These are phyloP conservation scores for Poecilus cupreus DNA, from an alignment of 2,888 invertebrate species.

Conservation along the genomic window DNA sequence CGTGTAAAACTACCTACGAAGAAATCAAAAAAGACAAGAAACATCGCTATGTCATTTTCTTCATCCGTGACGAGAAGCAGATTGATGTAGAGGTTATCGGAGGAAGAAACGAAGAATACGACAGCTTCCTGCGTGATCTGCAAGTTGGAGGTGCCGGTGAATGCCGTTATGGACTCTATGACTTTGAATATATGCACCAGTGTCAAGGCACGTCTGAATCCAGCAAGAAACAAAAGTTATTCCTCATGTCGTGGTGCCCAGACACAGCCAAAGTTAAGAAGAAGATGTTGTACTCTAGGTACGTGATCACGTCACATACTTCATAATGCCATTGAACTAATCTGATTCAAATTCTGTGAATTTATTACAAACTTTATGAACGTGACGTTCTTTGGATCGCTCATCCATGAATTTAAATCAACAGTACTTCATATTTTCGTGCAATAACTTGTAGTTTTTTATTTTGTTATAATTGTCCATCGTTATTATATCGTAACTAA, in stretches of 20 bases:
- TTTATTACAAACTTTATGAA: conserved; percentile 32
- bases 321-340: not conserved
- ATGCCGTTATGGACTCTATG: conserved; percentile 98
- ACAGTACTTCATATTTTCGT: not conserved
- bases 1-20: conserved; percentile 95
- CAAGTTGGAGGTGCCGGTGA: conserved; percentile 93
- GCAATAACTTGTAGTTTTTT: conserved; percentile 12
- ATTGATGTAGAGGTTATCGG: conserved; percentile 96
- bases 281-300: conserved; percentile 90
- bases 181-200: conserved; percentile 98
- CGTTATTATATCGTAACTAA: too few relatives aligned
- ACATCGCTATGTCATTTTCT: conserved; percentile 97
- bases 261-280: conserved; percentile 95
- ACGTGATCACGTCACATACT: conserved; percentile 60
- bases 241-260: conserved; percentile 99
- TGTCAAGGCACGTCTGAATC: conserved; percentile 97
- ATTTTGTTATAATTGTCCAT: not conserved
- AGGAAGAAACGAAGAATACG: conserved; percentile 92
- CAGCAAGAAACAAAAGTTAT: conserved; percentile 97
- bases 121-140: conserved; percentile 94
- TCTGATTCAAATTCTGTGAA: not conserved
- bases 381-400: not conserved
- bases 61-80: conserved; percentile 95
- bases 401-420: conserved; percentile 13
- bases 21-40: conserved; percentile 99